Base-by-base conservation (phyloP, 2,113 vertebrate species). In the Microtus pennsylvanicus region DNA sequence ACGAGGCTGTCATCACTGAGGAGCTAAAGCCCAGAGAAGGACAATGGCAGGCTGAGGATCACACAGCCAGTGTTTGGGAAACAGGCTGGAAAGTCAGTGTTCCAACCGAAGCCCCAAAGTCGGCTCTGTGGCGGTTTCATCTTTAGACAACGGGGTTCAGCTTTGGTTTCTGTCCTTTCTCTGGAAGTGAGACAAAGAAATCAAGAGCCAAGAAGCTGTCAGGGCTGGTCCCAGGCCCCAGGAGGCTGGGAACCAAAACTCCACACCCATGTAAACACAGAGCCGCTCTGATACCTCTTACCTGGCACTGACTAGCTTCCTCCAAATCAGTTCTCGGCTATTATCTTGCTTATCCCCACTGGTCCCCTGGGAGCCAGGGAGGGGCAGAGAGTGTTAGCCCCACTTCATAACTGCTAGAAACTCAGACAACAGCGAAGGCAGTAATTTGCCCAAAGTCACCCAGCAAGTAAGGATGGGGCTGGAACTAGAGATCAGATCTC, bases 191-290 rank as follows among this genome's bases (percentile, higher is more conserved):
- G 92, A 96, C 90, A 94, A 94, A 97, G 61, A 75, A 95, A 16
- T 28, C 89, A 72, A 55, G 87, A 96, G 72, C 90, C 96, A 97
- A 97, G 90, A 97, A 97, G 89, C 91, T 97, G 97, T 96, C 96
- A 87, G 94, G 81, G 95, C 96, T 95, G 94, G 93, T 95, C 94
- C 90, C 24, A 85, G 94, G 82, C 86, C 86, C 92, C 52, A 76
- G 93, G 63, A 97, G 96, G 95, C 96, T 97, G 97, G 94, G 96
- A 98, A 95, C 94, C 55, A 7, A 72, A 82, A 95, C 90, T 85
- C 94, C 97, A 97, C 97, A 83, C 95, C 97, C 94, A 89, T 74
- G 90, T 92, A 89, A 98, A 96, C 90, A 92, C 17, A 69, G 94
- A 82, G 77, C 87, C 74, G 75, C 70, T 77, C 78, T 95, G 93